Evolutionary conservation across 2,797 vertebrate species (phyloP), one percentile per base, ranked within the genome.

Genomic region (Pipistrellus pipistrellus): DNA sequence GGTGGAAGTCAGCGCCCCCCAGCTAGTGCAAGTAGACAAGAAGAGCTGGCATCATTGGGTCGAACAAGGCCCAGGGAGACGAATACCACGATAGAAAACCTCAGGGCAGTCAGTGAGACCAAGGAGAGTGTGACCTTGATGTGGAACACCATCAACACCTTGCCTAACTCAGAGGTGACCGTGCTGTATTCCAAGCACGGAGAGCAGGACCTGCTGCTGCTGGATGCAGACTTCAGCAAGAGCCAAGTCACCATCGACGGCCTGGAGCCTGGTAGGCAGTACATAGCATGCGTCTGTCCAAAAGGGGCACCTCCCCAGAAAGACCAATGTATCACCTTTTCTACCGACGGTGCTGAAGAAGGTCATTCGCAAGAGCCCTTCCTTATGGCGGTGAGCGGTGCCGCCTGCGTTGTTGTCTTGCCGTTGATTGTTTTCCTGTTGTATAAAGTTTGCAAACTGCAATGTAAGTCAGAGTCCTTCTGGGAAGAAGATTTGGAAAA

Each of bases 251-350:
- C 99, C 14, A 98, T 99, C 8, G 98, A 99, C 69, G 99, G 99
- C 88, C 97, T 99, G 88, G 98, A 98, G 9, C 98, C 99, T 2
- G 98, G 98, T 6, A 98, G 98, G 96, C 98, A 98, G 55, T 99
- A 99, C 87, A 98, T 99, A 6, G 99, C 99, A 5, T 99, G 99
- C 88, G 98, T 99, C 11, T 98, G 99, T 71, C 98, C 98, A 48
- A 99, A 99, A 97, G 98, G 98, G 0, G 97, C 96, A 17, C 96
- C 97, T 27, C 98, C 98, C 14, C 98, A 97, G 8, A 99, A 99
- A 96, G 99, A 99, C 77, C 99, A 99, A 44, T 99, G 99, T 94
- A 93, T 99, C 96, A 98, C 99, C 96, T 99, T 99, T 97, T 99
- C 98, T 94, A 99, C 99, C 2, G 97, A 98, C 51, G 96, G 98